phyloP scores from a whole-genome alignment of 2,113 vertebrate species.

The Danionella cerebrum region DNA sequence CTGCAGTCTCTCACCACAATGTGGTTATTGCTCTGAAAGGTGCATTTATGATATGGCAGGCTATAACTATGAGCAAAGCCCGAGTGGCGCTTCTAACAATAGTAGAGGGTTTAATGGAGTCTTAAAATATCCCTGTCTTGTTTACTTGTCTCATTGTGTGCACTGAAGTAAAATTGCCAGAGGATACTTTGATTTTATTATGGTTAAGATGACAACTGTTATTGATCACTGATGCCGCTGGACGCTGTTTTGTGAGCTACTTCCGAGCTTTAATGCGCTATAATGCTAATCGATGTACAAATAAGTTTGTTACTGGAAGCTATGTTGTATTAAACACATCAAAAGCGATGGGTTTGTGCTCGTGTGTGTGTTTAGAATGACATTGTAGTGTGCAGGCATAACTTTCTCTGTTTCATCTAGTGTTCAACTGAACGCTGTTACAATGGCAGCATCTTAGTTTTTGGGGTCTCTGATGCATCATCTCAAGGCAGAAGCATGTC shows the following conservation, averaged over 20 bases:
- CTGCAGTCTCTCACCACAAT: neutral
- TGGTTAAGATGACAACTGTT: neutral
- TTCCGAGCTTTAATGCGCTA: neutral
- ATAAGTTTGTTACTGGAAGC: neutral
- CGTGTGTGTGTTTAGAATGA: no score
- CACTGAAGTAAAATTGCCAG: neutral
- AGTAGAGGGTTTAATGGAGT: neutral
- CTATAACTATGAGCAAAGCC: neutral
- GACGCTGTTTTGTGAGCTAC: neutral
- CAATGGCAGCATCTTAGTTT: no score
- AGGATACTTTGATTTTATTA: neutral
- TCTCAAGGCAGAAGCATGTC: no score
- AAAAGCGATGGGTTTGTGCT: no score
- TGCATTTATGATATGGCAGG: slow-evolving; percentile 17
- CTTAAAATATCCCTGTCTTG: slow-evolving; percentile 8
- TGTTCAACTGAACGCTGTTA: no score
- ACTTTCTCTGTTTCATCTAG: no score
- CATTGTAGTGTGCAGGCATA: no score
- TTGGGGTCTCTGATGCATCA: no score
- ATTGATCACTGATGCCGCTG: neutral
- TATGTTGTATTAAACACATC: neutral
- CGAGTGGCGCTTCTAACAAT: neutral
- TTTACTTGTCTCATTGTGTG: slow-evolving; percentile 17
- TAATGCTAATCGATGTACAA: neutral
- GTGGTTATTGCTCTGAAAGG: slow-evolving; percentile 9